A percentile compares a stretch with the other conserved stretches of the same genome.
phyloP scores from a whole-genome alignment of 2,797 vertebrate genomes.

The Enteromius unitaeniatus region DNA sequence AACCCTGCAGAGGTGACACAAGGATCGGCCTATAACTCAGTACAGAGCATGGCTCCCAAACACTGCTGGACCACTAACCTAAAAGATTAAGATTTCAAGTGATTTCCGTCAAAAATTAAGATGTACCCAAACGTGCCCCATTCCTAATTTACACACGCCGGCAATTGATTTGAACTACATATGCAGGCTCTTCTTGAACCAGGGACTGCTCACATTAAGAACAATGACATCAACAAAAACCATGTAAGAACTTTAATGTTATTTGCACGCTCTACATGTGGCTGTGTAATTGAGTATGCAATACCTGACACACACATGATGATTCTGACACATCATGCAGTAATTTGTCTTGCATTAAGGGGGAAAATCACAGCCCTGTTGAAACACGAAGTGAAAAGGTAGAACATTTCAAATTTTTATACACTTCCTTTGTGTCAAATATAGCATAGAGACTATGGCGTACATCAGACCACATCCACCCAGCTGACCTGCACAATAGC shows the following conservation, averaged over 20 bases:
- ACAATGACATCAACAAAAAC: neutral
- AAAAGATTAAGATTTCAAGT: conserved; percentile 13
- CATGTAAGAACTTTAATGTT: neutral
- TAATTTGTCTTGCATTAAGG: neutral
- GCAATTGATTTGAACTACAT: neutral
- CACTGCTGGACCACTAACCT: neutral
- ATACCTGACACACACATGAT: neutral
- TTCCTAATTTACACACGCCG: conserved; percentile 47
- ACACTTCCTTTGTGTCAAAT: conserved; percentile 70
- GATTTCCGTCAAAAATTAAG: conserved; percentile 8
- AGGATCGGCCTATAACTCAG: neutral
- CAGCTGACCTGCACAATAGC: conserved; percentile 74
- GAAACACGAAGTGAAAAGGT: neutral
- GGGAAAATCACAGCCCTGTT: too few relatives aligned
- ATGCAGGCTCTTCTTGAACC: neutral
- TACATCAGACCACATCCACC: conserved; percentile 66
- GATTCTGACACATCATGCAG: neutral
- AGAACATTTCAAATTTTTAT: conserved; percentile 64
- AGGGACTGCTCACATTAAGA: neutral
- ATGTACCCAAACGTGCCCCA: neutral
- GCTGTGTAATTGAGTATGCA: neutral
- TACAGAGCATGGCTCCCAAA: neutral
- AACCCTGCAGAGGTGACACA: neutral
- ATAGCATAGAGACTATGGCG: conserved; percentile 70
- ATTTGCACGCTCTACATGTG: neutral